Percentiles rank a stretch among this genome's conserved stretches.
Conservation (phyloP, 2,888 invertebrate genomes). For the Dicycla oo region DNA sequence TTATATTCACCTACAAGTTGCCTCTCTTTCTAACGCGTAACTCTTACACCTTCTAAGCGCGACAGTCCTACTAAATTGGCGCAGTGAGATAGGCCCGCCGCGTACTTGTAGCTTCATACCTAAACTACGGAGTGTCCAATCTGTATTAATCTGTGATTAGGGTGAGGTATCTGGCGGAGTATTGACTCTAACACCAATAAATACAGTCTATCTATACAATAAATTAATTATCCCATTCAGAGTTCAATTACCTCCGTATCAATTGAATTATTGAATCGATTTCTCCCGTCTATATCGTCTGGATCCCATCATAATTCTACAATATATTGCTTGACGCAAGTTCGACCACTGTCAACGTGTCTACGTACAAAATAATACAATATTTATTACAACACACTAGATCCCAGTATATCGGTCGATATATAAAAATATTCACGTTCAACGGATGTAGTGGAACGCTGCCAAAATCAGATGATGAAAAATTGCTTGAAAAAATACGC, state of each 20-base stretch:
- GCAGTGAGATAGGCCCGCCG: no score
- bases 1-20: no score
- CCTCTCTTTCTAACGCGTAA: no score
- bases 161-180: slow-evolving; percentile 14
- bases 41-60: no score
- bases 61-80: no score
- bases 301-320: slow-evolving; percentile 30
- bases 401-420: slow-evolving; percentile 46
- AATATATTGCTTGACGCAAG: slow-evolving; percentile 16
- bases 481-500: slow-evolving; percentile 56
- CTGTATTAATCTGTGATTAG: no score
- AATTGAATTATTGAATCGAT: slow-evolving; percentile 47
- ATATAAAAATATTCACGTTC: slow-evolving; percentile 59
- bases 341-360: slow-evolving; percentile 35
- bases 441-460: slow-evolving; percentile 65
- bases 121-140: no score
- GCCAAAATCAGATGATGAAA: slow-evolving; percentile 66
- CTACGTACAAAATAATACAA: slow-evolving; percentile 27
- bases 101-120: no score
- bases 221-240: slow-evolving; percentile 36
- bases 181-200: slow-evolving; percentile 22
- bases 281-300: slow-evolving; percentile 30
- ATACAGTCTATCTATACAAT: slow-evolving; percentile 13
- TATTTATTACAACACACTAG: slow-evolving; percentile 40
- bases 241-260: slow-evolving; percentile 58